Base-by-base conservation (phyloP, 1,140 invertebrate genomes). In the Stenopsyche tienmushanensis region DNA sequence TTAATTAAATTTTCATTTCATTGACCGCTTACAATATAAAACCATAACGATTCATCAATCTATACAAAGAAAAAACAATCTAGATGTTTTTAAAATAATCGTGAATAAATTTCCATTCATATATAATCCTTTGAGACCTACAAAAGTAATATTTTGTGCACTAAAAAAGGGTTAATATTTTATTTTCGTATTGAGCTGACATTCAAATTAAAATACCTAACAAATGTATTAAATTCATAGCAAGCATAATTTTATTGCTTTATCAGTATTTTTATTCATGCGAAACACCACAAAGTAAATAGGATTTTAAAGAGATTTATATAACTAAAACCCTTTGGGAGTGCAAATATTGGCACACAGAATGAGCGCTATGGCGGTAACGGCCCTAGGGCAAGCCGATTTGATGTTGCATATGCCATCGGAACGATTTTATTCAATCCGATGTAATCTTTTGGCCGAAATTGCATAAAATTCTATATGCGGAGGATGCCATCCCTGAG, bases 401-500 rank as follows among this genome's bases (percentile, higher is more conserved):
- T 8, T 47, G 44, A 47, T 20, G 41, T 42, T 44, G 54, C 23
- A 54, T 29, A 17, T 53, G 53, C 53, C 53, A 21, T 39, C 8
- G 3, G 13, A 47, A 44, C 57, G 25, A 47, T 60, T 60, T 60
- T 60, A 60, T 60, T 60, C 57, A 60, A 60, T 60, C 57, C 57
- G n/a, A 47, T 47, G 57, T 60, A 60, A 60, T 60, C 57, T 60
- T 60, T 60, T 39, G 42, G 24, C 25, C 39, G 42, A 47, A 60
- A 60, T 60, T 60, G 57, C 57, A 60, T 60, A 25, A 60, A 45
- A 58, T 58, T 54, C 3, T 39, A 18, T 39, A 44, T 47, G 42
- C 57, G 17, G 39, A 55, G 9, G 10, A 23, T n/a, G 18, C 21
- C 18, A 57, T 42, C 25, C 26, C 29, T 34, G 5, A 34, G 5